Evolutionary conservation across 2,797 vertebrate genomes (phyloP).

Genomic region (Champsocephalus gunnari): DNA sequence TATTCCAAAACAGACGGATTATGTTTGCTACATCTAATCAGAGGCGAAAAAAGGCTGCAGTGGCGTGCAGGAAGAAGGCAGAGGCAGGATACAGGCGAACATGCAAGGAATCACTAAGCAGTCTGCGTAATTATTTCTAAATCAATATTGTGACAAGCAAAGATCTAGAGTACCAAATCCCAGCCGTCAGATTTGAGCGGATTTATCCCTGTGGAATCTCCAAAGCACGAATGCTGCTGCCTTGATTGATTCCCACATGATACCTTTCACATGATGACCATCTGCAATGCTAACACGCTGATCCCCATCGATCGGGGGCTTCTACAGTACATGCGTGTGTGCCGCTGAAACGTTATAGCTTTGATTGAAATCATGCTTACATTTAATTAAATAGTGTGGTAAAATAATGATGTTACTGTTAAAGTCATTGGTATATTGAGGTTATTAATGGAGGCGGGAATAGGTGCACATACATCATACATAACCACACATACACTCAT

Average conservation of each 20-base stretch:
- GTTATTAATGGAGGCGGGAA: background rate
- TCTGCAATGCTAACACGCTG: conserved; percentile 74
- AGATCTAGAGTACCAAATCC: conserved; percentile 80
- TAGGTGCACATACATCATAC: conserved; percentile 33
- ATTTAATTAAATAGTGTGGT: conserved; percentile 31
- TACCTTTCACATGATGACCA: conserved; percentile 74
- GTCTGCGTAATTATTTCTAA: conserved; percentile 83
- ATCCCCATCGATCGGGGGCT: conserved; percentile 69
- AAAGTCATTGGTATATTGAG: conserved; percentile 23
- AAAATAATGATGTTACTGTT: conserved; percentile 32
- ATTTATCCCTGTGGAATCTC: conserved; percentile 71
- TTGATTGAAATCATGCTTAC: conserved; percentile 20
- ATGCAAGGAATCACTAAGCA: conserved; percentile 76
- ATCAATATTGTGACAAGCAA: conserved; percentile 85
- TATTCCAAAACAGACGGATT: conserved; percentile 70
- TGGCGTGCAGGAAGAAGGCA: conserved; percentile 41
- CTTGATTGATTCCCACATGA: conserved; percentile 76
- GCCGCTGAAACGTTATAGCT: conserved; percentile 11
- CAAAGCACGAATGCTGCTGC: conserved; percentile 58
- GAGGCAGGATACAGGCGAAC: conserved; percentile 51
- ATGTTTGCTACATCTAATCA: conserved; percentile 72
- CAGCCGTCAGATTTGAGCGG: conserved; percentile 63
- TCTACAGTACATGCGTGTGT: conserved; percentile 6
- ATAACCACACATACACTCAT: background rate
- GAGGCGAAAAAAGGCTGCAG: conserved; percentile 43